A percentile compares a stretch with the other conserved stretches of the same genome.
phyloP scores from a whole-genome alignment of 2,113 vertebrate genomes.

The Smithornis capensis region DNA sequence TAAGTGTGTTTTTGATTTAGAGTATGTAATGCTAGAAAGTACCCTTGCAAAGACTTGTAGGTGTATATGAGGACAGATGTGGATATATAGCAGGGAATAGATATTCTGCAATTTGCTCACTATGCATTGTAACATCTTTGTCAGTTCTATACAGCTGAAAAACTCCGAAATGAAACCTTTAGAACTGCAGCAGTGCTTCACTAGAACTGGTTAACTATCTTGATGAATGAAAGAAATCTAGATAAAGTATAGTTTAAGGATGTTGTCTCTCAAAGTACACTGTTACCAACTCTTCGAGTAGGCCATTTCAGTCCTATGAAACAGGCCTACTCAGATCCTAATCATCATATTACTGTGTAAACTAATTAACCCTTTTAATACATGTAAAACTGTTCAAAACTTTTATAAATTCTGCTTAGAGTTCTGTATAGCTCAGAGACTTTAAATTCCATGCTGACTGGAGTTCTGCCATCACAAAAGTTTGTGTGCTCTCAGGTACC shows the following conservation, averaged over 20 bases:
- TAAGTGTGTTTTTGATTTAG: not conserved
- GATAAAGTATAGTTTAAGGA: not conserved
- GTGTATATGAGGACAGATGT: not conserved
- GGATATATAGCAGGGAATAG: not conserved
- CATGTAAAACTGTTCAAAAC: not conserved
- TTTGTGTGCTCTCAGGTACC: not conserved
- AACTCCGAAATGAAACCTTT: not conserved
- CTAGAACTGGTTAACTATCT: not conserved
- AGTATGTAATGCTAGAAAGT: not conserved
- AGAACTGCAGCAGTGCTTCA: not conserved
- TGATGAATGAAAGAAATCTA: not conserved
- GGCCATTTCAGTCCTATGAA: not conserved
- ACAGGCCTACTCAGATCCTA: not conserved
- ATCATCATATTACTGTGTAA: not conserved
- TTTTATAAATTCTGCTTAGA: not conserved
- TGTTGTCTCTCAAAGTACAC: not conserved
- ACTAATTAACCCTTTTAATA: not conserved
- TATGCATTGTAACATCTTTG: not conserved
- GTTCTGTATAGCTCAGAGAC: not conserved
- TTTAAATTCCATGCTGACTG: not conserved
- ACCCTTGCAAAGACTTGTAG: not conserved
- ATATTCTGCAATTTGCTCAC: not conserved
- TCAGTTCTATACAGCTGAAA: not conserved
- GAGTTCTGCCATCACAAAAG: not conserved
- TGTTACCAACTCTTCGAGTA: not conserved